Percentiles rank a stretch among this genome's conserved stretches.
phyloP scores from a whole-genome alignment of 2,797 vertebrate species.

The Florisuga fusca region DNA sequence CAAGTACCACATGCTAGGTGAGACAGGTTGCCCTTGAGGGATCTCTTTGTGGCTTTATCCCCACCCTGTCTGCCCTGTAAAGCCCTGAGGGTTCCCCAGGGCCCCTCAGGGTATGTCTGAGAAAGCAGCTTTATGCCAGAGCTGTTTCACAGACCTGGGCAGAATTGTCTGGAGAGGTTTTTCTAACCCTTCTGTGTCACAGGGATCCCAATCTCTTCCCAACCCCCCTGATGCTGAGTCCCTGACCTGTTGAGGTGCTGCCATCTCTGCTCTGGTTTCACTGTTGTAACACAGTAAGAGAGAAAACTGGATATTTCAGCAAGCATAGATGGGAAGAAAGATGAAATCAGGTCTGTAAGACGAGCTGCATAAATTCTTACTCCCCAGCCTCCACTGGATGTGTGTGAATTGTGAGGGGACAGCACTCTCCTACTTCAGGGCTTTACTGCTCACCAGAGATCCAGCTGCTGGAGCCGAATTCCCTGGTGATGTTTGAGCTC shows the following conservation, averaged over 20 bases:
- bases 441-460: not conserved
- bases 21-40: not conserved
- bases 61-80: not conserved
- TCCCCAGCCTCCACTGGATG: not conserved
- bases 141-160: not conserved
- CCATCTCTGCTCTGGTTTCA: accelerated
- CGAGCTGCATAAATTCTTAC: not conserved
- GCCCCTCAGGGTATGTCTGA: accelerated
- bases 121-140: not conserved
- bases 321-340: not conserved
- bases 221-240: accelerated
- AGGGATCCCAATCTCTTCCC: not conserved
- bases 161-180: not conserved
- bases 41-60: not conserved
- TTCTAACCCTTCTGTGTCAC: not conserved
- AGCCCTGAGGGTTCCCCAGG: accelerated
- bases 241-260: not conserved
- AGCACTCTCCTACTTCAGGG: not conserved
- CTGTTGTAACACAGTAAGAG: not conserved
- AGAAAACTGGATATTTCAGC: not conserved
- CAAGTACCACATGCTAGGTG: not conserved
- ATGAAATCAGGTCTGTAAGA: not conserved
- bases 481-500: not conserved
- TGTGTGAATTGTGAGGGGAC: not conserved
- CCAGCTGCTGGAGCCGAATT: not conserved